phyloP scores from a whole-genome alignment of 23 tunicate genomes.

The Diplosoma virens region DNA sequence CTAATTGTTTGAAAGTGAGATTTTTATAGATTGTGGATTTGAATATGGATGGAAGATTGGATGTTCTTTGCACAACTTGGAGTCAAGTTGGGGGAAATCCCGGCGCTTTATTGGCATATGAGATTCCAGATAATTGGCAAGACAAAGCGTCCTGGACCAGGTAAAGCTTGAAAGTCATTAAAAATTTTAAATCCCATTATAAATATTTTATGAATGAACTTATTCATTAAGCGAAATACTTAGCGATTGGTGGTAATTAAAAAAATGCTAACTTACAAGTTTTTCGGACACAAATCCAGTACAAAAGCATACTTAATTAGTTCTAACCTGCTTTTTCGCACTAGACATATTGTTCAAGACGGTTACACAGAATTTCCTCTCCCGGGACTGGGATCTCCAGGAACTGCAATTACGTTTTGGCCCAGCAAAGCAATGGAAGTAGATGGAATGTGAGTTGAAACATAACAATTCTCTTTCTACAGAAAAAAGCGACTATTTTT shows the following conservation, averaged over 20 bases:
- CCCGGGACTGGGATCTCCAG: conserved; percentile 87
- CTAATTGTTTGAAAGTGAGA: too few species aligned
- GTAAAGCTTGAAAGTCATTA: too few species aligned
- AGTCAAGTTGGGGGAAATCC: conserved; percentile 74
- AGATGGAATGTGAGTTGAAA: conserved; percentile 37
- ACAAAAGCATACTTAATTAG: too few species aligned
- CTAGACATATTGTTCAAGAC: conserved; percentile 52
- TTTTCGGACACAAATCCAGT: too few species aligned
- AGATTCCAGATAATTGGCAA: conserved; percentile 91
- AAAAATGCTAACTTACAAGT: too few species aligned
- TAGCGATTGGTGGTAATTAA: too few species aligned
- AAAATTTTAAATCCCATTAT: neutral
- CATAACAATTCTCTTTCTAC: neutral
- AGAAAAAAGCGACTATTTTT: neutral
- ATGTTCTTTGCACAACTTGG: conserved; percentile 90
- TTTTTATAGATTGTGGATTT: conserved; percentile 72
- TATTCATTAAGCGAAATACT: too few species aligned
- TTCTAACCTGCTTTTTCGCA: too few species aligned
- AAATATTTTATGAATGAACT: neutral
- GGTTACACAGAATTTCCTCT: conserved; percentile 45
- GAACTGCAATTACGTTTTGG: conserved; percentile 70
- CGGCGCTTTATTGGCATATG: conserved; percentile 83
- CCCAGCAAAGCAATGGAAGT: conserved; percentile 28
- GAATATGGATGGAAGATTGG: conserved; percentile 73
- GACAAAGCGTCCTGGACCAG: conserved; percentile 54